Evolutionary conservation across 2,797 vertebrate species (phyloP).

Genomic region (Rhabdophis nuchalis): DNA sequence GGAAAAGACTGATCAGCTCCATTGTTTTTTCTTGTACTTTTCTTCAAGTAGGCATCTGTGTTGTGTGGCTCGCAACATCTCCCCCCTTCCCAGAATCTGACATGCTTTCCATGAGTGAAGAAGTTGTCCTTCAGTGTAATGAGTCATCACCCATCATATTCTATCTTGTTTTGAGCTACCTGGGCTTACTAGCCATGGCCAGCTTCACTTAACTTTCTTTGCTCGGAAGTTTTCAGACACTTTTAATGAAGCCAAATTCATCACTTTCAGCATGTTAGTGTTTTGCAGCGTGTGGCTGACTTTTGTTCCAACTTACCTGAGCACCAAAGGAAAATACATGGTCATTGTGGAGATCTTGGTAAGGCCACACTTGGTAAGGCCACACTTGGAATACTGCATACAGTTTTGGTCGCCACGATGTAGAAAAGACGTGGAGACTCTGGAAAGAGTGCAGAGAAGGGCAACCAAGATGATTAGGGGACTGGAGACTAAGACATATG

Average conservation of each 20-base stretch:
- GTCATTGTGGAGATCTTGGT: neutral
- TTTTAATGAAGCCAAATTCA: neutral
- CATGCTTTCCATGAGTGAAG: neutral
- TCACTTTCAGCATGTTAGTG: constrained; percentile 1
- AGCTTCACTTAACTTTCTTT: neutral
- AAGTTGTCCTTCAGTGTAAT: neutral
- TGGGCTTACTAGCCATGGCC: neutral
- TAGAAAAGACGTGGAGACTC: too few species aligned
- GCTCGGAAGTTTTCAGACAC: neutral
- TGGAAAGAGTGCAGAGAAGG: too few species aligned
- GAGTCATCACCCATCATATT: neutral
- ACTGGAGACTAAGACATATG: too few species aligned
- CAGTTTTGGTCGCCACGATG: too few species aligned
- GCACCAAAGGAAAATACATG: neutral
- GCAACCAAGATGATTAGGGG: too few species aligned
- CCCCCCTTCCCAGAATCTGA: neutral
- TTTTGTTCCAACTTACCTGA: neutral
- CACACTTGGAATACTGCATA: too few species aligned
- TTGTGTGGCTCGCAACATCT: neutral
- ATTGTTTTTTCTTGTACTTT: neutral
- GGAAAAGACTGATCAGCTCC: neutral
- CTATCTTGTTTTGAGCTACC: neutral
- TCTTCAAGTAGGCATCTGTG: neutral
- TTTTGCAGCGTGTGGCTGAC: neutral
- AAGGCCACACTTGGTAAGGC: too few species aligned